Conservation (phyloP, 2,888 invertebrate species). For the Panorpa germanica region DNA sequence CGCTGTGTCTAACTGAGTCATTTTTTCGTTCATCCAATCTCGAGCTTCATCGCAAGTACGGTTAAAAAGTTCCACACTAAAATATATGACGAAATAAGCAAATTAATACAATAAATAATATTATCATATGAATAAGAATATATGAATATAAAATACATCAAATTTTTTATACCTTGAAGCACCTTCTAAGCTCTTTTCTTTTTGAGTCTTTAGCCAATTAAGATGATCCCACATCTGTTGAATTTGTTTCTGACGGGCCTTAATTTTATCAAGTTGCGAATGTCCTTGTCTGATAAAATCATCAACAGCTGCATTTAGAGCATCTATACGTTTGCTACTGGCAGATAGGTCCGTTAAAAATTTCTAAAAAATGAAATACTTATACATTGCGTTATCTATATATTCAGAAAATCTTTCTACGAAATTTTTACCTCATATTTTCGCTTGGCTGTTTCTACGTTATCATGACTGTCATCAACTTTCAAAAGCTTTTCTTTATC, state of each 20-base stretch:
- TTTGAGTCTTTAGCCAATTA: conserved; percentile 69
- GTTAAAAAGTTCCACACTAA: conserved; percentile 84
- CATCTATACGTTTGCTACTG: conserved; percentile 77
- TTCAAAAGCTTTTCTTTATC: conserved; percentile 82
- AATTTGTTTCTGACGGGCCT: conserved; percentile 59
- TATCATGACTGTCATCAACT: conserved; percentile 67
- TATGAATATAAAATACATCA: too few species aligned
- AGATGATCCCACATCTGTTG: conserved; percentile 78
- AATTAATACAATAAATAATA: too few species aligned
- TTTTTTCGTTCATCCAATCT: conserved; percentile 96
- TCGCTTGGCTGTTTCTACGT: conserved; percentile 80
- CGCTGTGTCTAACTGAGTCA: conserved; percentile 65
- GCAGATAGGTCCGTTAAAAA: conserved; percentile 91
- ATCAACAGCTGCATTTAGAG: conserved; percentile 71
- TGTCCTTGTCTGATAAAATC: conserved; percentile 73
- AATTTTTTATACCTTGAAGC: conserved; percentile 42
- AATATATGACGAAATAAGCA: too few species aligned
- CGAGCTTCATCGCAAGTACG: conserved; percentile 91
- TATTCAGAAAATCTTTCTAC: conserved; percentile 17
- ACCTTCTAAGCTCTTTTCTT: conserved; percentile 81
- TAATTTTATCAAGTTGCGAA: conserved; percentile 65
- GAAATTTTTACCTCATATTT: conserved; percentile 60
- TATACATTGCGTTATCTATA: conserved; percentile 2
- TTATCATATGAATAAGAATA: not conserved
- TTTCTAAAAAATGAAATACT: conserved; percentile 33